Base-by-base conservation (phyloP, 2,888 invertebrate genomes). In the Limenitis arthemis region DNA sequence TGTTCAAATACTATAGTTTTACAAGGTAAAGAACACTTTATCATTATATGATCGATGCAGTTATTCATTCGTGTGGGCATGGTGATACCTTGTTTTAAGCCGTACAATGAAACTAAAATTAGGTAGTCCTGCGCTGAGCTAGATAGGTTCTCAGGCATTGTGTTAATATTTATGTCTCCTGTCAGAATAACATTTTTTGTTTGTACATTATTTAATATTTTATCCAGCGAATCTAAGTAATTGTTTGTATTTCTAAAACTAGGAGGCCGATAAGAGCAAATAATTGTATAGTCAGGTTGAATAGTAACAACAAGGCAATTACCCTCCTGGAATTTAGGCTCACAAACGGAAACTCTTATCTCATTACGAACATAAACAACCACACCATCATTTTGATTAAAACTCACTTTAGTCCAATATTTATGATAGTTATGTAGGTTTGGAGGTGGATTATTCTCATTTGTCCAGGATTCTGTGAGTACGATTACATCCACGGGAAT, bases 311-410 rank as follows among this genome's bases (percentile, higher is more conserved):
- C 29, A 46, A 46, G 11, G n/a, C 37, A 46, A 30, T 46, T 46
- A 9, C 44, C 44, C 37, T 46, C 44, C 29, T 6, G 6, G 37
- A 33, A 46, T 1, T 36, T 20, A 8, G 44, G 44, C 29, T 46
- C 44, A 36, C 12, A 28, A 8, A n/a, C 12, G 7, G 44, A 36
- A 4, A 33, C 11, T 6, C 42, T 11, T 9, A 42, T 7, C 6
- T 46, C 28, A n/a, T 46, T 28, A 4, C n/a, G 8, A 28, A 46
- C 37, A 46, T 46, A n/a, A n/a, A n/a, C n/a, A n/a, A n/a, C n/a
- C n/a, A n/a, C n/a, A n/a, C n/a, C n/a, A n/a, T n/a, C n/a, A 46
- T 33, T 47, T 20, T 49, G 37, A n/a, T 47, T 38, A 31, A 47
- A 12, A 5, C 38, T 39, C 8, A 30, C 39, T 11, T 39, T 31